phyloP scores from a whole-genome alignment of 2,888 invertebrate species.

The Cistogaster globosa region DNA sequence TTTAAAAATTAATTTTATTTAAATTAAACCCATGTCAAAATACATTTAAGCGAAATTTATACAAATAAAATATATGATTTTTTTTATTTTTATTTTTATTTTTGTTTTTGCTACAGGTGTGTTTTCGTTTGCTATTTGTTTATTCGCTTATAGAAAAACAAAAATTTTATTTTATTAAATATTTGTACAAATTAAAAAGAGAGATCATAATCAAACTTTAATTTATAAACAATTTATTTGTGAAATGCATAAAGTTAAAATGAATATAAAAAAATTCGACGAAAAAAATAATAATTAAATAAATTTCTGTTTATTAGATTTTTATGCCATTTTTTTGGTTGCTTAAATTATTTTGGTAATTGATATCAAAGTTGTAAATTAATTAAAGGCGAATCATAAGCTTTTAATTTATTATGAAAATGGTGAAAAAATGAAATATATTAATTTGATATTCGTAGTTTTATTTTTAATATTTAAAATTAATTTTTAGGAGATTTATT shows the following conservation, averaged over 20 bases:
- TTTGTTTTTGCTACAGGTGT: constrained; percentile 27
- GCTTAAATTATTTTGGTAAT: constrained; percentile 53
- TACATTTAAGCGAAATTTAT: no score
- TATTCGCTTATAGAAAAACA: constrained; percentile 22
- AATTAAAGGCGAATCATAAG: constrained; percentile 51
- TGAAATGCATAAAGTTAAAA: background rate
- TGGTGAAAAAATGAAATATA: no score
- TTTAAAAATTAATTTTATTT: constrained; percentile 71
- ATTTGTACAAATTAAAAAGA: constrained; percentile 69
- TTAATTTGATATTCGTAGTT: constrained; percentile 13
- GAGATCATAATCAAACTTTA: constrained; percentile 67
- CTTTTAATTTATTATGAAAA: background rate
- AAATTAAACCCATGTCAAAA: constrained; percentile 58
- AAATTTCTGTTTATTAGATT: constrained; percentile 36
- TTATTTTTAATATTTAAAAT: background rate
- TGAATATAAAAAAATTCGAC: background rate
- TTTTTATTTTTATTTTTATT: no score
- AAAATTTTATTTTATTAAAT: constrained; percentile 59
- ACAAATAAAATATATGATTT: no score
- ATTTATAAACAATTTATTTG: constrained; percentile 63
- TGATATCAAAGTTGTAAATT: constrained; percentile 57
- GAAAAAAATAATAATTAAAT: background rate
- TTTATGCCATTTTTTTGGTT: constrained; percentile 29
- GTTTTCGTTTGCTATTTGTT: constrained; percentile 8
- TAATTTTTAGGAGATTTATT: background rate